Percentiles rank a stretch among this genome's conserved stretches.
These are phyloP conservation scores for Cerceris ruficornis DNA, from an alignment of 2,888 invertebrate genomes.

Conservation along the genomic window DNA sequence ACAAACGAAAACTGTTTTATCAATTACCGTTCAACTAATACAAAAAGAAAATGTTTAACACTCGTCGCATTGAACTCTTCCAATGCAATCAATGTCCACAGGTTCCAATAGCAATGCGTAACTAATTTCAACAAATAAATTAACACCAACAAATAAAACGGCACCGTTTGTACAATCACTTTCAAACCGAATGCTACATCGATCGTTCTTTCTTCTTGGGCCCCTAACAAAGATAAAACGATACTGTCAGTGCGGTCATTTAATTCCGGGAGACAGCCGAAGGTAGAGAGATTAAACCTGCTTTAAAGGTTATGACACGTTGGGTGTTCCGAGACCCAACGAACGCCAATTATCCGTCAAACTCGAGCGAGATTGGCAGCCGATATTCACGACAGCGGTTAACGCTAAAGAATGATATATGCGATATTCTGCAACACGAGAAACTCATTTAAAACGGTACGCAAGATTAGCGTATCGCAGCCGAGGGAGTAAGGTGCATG, in stretches of 20 bases:
- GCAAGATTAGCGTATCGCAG: conserved; percentile 11
- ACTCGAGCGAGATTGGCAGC: conserved; percentile 10
- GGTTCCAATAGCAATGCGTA: too few species aligned
- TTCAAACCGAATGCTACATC: background rate
- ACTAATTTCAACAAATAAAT: too few species aligned
- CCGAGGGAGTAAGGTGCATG: conserved; percentile 7
- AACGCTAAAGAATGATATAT: conserved; percentile 3
- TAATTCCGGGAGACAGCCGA: conserved; percentile 8
- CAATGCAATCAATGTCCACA: too few species aligned
- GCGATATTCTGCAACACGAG: conserved; percentile 12
- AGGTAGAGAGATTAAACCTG: background rate
- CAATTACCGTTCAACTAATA: too few species aligned
- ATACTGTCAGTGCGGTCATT: background rate
- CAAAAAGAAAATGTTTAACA: too few species aligned
- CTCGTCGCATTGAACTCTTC: too few species aligned
- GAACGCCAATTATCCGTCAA: conserved; percentile 2
- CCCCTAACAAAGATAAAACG: background rate
- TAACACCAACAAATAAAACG: too few species aligned
- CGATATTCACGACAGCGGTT: conserved; percentile 8
- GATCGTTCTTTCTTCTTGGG: background rate
- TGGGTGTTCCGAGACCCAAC: conserved; percentile 2
- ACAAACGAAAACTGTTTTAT: too few species aligned
- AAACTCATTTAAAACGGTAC: conserved; percentile 16
- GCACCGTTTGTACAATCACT: background rate
- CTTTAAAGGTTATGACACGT: background rate